These are phyloP conservation scores for Noctua janthe DNA, from an alignment of 2,888 invertebrate genomes.

Conservation along the genomic window DNA sequence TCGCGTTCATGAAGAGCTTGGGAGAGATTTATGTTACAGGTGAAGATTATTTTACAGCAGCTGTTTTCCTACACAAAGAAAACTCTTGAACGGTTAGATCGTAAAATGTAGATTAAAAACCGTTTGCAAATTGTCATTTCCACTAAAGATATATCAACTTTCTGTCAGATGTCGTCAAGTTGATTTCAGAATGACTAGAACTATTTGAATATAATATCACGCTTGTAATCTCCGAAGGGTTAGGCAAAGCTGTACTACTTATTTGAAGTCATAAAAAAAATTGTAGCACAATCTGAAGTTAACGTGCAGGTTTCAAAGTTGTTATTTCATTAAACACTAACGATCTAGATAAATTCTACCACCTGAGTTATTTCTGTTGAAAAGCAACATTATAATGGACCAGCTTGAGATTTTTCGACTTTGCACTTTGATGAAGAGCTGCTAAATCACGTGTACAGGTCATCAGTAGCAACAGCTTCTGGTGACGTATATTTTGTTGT, in stretches of 20 bases:
- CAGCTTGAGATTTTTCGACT: background rate
- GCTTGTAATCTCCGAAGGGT: background rate
- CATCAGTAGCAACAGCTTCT: slow-evolving; percentile 28
- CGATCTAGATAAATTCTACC: too few species aligned
- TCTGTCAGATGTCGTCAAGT: background rate
- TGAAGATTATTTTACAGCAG: slow-evolving; percentile 61
- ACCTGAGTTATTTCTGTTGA: background rate
- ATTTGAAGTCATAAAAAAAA: too few species aligned
- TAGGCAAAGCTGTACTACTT: background rate
- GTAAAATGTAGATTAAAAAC: background rate
- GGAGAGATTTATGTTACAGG: slow-evolving; percentile 92
- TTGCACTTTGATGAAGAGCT: background rate
- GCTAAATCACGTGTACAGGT: background rate
- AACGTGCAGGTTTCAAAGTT: background rate
- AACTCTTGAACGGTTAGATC: background rate
- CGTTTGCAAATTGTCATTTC: background rate
- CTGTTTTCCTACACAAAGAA: background rate
- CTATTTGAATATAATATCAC: background rate
- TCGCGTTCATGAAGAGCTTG: slow-evolving; percentile 90
- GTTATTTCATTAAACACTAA: background rate
- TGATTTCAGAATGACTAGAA: background rate
- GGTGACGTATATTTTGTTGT: slow-evolving; percentile 14
- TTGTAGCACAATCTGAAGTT: background rate
- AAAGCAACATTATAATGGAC: background rate
- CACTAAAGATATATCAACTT: background rate